These are phyloP conservation scores for Pteronura brasiliensis DNA, from an alignment of 2,113 vertebrate species.

Conservation along the genomic window DNA sequence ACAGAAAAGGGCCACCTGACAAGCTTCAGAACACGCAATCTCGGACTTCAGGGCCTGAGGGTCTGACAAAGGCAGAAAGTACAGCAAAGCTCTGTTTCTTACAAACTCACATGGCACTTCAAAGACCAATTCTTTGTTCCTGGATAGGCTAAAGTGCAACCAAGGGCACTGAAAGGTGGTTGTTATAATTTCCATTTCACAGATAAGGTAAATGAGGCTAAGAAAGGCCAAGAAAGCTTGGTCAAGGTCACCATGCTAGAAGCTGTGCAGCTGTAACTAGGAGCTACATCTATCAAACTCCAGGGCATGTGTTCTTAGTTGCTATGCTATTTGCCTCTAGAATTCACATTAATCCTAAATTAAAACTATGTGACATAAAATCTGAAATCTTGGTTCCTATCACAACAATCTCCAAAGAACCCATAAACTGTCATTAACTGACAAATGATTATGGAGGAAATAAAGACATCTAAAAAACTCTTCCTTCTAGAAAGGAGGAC, in stretches of 20 bases:
- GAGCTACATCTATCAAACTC: neutral
- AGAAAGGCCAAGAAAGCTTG: neutral
- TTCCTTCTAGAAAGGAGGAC: neutral
- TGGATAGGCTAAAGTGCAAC: constrained; percentile 71
- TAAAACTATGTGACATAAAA: neutral
- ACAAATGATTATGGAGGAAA: neutral
- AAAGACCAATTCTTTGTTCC: constrained; percentile 74
- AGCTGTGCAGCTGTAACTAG: neutral
- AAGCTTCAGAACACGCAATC: constrained; percentile 41
- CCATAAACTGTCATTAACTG: neutral
- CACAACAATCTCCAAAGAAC: neutral
- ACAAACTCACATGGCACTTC: constrained; percentile 70
- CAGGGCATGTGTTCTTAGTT: neutral
- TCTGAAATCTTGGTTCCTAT: neutral
- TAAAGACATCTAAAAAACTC: neutral
- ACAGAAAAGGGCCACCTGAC: neutral
- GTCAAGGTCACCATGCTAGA: neutral
- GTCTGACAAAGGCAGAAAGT: constrained; percentile 43
- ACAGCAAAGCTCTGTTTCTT: constrained; percentile 67
- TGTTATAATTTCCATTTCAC: neutral
- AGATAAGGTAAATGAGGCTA: neutral
- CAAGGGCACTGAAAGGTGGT: neutral
- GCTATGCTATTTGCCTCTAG: neutral
- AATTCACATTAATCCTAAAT: neutral
- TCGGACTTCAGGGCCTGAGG: constrained; percentile 14